These are phyloP conservation scores for Microplitis mediator DNA, from an alignment of 1,140 invertebrate genomes.

Conservation along the genomic window DNA sequence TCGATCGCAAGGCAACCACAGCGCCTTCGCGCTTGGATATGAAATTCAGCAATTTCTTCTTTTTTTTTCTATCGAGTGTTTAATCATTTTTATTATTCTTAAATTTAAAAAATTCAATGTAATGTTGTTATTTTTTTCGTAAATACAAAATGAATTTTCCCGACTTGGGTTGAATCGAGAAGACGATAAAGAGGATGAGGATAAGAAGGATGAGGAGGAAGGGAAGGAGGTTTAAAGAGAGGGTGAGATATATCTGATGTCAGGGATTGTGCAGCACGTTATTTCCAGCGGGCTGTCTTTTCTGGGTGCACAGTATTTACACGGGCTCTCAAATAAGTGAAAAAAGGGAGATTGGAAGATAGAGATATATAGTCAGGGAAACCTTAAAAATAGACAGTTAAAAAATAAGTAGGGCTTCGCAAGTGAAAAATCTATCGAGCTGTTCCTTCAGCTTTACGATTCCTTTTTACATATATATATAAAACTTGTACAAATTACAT, in stretches of 20 bases:
- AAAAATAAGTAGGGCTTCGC: slow-evolving; percentile 10
- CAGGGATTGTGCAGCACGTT: slow-evolving; percentile 1
- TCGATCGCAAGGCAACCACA: no score
- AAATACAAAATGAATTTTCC: slow-evolving; percentile 1
- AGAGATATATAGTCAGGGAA: not conserved
- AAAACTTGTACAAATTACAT: no score
- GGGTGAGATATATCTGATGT: slow-evolving; percentile 5
- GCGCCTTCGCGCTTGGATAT: no score
- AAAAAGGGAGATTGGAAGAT: slow-evolving; percentile 3
- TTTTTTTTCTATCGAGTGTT: not conserved
- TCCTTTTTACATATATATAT: not conserved
- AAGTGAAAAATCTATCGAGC: slow-evolving; percentile 6
- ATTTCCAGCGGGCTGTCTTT: slow-evolving; percentile 14
- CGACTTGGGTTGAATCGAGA: not conserved
- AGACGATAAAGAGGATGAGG: not conserved
- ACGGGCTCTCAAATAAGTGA: slow-evolving; percentile 2
- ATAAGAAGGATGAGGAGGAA: not conserved
- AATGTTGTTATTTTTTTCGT: not conserved
- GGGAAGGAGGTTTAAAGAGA: not conserved
- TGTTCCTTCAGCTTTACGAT: not conserved
- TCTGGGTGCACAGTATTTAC: slow-evolving; percentile 5
- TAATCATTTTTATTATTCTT: not conserved
- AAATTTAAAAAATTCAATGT: not conserved
- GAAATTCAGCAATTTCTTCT: no score
- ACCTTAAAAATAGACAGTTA: slow-evolving; percentile 1